Evolutionary conservation across 2,888 invertebrate species (phyloP).

Genomic region (Euzophera pinguis): DNA sequence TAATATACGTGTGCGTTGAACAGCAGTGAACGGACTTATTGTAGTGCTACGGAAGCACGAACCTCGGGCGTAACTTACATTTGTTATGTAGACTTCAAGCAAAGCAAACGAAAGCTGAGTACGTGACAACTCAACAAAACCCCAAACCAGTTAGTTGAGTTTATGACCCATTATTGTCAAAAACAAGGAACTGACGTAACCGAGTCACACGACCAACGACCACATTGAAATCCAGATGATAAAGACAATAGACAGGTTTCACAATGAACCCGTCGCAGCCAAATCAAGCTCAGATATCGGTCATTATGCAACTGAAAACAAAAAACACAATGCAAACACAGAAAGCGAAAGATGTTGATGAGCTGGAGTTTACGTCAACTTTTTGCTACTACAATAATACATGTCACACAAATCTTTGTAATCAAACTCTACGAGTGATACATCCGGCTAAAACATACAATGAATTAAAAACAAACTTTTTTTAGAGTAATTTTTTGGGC

Average conservation of each 20-base stretch:
- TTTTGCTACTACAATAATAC: not conserved
- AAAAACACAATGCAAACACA: slow-evolving; percentile 27
- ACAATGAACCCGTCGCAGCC: slow-evolving; percentile 31
- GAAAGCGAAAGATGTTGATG: slow-evolving; percentile 12
- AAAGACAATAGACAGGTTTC: slow-evolving; percentile 39
- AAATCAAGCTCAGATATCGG: slow-evolving; percentile 30
- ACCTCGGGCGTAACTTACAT: not conserved
- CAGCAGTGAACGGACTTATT: slow-evolving; percentile 1
- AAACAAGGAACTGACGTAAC: slow-evolving; percentile 47
- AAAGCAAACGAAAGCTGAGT: slow-evolving; percentile 15
- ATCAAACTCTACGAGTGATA: no score
- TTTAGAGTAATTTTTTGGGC: no score
- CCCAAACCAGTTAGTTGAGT: slow-evolving; percentile 43
- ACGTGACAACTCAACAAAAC: slow-evolving; percentile 27
- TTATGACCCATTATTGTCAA: slow-evolving; percentile 40
- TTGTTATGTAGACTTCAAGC: not conserved
- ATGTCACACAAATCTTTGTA: no score
- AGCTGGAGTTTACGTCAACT: not conserved
- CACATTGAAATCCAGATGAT: slow-evolving; percentile 25
- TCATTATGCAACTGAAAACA: slow-evolving; percentile 30
- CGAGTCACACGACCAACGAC: slow-evolving; percentile 18
- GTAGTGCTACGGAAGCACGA: not conserved
- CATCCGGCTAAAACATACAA: no score
- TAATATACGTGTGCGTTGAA: not conserved
- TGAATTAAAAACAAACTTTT: no score